A percentile compares a stretch with the other conserved stretches of the same genome.
Evolutionary conservation across 2,797 vertebrate genomes (phyloP).

Genomic region (Gymnodraco acuticeps): DNA sequence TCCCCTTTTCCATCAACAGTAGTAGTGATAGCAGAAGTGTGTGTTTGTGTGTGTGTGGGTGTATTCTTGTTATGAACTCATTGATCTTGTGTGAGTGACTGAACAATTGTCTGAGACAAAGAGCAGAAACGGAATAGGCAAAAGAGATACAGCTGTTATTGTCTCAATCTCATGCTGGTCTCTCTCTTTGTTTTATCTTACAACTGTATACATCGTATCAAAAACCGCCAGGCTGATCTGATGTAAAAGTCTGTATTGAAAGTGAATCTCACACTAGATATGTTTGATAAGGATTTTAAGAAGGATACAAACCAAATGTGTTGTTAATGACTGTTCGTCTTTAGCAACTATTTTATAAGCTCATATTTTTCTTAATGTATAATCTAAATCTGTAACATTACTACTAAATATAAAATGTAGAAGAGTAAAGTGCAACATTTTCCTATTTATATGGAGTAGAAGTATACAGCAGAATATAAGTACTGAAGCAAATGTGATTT

Average conservation of each 20-base stretch:
- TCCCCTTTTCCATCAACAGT: slow-evolving; percentile 80
- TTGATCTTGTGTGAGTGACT: background rate
- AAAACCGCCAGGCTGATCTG: slow-evolving; percentile 32
- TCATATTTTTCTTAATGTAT: background rate
- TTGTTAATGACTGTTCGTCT: background rate
- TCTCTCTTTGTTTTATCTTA: slow-evolving; percentile 9
- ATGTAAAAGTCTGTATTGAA: slow-evolving; percentile 54
- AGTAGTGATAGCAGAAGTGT: slow-evolving; percentile 64
- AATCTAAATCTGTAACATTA: background rate
- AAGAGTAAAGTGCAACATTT: background rate
- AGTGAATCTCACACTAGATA: too few relatives aligned
- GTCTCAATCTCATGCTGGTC: slow-evolving; percentile 7
- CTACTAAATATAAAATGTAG: background rate
- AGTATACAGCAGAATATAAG: background rate
- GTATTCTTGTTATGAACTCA: too few relatives aligned
- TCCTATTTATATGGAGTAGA: background rate
- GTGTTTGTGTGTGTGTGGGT: slow-evolving; percentile 6
- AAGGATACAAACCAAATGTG: background rate
- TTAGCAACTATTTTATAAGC: background rate
- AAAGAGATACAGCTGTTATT: slow-evolving; percentile 6
- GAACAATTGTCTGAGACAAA: slow-evolving; percentile 24
- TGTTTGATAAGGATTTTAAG: too few relatives aligned
- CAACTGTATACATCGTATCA: slow-evolving; percentile 34
- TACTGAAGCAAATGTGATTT: background rate
- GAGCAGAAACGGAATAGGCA: slow-evolving; percentile 15